Conservation (phyloP, 2,888 invertebrate genomes). For the Phania funesta region DNA sequence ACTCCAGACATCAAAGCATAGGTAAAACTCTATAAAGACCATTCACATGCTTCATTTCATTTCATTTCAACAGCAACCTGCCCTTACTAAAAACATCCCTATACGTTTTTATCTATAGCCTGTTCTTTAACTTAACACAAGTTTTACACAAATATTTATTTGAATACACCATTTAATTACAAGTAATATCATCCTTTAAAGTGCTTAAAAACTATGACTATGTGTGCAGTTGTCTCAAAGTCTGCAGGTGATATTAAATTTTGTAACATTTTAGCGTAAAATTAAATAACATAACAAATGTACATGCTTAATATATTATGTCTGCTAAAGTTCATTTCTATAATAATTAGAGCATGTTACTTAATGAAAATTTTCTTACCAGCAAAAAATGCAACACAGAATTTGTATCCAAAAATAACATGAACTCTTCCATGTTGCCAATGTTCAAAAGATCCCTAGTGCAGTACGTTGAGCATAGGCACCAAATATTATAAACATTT, state of each 20-base stretch:
- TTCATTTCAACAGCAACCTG: no score
- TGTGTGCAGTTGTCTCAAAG: not conserved
- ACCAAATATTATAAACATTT: conserved; percentile 25
- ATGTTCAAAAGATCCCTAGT: not conserved
- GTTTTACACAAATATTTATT: not conserved
- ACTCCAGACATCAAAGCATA: no score
- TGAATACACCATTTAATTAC: not conserved
- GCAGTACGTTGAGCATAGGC: not conserved
- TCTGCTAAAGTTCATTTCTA: not conserved
- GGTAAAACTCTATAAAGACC: no score
- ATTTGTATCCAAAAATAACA: conserved; percentile 35
- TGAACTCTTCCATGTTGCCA: conserved; percentile 55
- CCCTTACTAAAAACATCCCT: no score
- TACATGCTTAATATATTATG: conserved; percentile 10
- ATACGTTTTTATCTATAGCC: no score
- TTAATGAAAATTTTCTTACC: conserved; percentile 12
- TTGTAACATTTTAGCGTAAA: conserved; percentile 28
- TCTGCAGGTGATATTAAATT: conserved; percentile 45
- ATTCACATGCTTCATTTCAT: no score
- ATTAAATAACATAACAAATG: conserved; percentile 29
- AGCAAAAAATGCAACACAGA: not conserved
- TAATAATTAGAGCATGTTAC: conserved; percentile 6
- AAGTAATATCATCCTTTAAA: not conserved
- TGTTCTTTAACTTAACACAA: no score
- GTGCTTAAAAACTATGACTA: no score